These are phyloP conservation scores for Drosophila nigritarsus DNA, from an alignment of 2,888 invertebrate species.

Conservation along the genomic window DNA sequence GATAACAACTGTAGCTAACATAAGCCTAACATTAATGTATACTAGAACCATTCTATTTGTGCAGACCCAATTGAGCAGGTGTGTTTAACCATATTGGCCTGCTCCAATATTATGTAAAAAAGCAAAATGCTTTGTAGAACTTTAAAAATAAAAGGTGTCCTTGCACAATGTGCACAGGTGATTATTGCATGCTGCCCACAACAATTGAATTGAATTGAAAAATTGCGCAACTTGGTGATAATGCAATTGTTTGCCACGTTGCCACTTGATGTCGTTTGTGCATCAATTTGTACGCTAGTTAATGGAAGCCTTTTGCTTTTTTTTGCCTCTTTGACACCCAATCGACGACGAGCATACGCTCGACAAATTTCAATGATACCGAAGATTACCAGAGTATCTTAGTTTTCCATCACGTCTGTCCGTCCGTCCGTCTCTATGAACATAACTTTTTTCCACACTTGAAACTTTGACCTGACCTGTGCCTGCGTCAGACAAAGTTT, in stretches of 20 bases:
- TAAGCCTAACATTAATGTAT: neutral
- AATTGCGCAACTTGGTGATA: conserved; percentile 28
- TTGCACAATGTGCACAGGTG: neutral
- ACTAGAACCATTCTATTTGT: neutral
- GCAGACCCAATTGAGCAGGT: neutral
- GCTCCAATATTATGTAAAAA: neutral
- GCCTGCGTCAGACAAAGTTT: neutral
- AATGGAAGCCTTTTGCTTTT: conserved; percentile 38
- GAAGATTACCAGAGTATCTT: neutral
- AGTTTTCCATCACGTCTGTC: neutral
- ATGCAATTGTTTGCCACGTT: conserved; percentile 17
- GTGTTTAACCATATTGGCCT: neutral
- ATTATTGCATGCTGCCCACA: neutral
- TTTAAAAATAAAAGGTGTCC: neutral
- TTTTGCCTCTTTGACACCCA: conserved; percentile 49
- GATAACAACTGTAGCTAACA: neutral
- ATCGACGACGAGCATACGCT: conserved; percentile 59
- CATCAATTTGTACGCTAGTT: conserved; percentile 67
- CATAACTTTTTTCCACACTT: neutral
- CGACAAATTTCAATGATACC: conserved; percentile 70
- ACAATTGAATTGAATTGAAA: conserved; percentile 1
- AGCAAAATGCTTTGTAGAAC: neutral
- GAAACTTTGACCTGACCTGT: neutral
- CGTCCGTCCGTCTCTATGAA: neutral
- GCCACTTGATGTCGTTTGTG: conserved; percentile 14